Evolutionary conservation across 1,140 invertebrate species (phyloP).

Genomic region (Heliconius melpomene): DNA sequence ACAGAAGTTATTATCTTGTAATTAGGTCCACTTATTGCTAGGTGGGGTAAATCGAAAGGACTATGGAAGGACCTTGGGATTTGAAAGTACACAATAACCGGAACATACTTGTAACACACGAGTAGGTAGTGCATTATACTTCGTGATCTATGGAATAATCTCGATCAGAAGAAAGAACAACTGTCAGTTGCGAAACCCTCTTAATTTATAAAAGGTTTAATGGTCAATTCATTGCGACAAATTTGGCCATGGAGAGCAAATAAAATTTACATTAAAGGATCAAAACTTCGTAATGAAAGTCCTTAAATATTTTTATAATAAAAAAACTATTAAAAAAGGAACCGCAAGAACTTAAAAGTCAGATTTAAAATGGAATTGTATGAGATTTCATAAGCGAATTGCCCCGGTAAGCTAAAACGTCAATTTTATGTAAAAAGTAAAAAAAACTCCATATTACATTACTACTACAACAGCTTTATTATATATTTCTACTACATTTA

Average conservation of each 20-base stretch:
- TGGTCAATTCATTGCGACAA: not conserved
- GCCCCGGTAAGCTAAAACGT: too few relatives aligned
- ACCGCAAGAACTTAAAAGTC: not conserved
- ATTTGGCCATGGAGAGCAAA: not conserved
- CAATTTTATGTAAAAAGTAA: too few relatives aligned
- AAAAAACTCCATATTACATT: too few relatives aligned
- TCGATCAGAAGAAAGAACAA: conserved; percentile 21
- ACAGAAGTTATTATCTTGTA: conserved; percentile 33
- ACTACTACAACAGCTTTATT: too few relatives aligned
- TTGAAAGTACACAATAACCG: conserved; percentile 68
- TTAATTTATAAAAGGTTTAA: conserved; percentile 7
- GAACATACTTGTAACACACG: conserved; percentile 50
- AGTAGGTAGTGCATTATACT: conserved; percentile 25
- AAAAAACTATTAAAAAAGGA: not conserved
- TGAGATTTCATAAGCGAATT: too few relatives aligned
- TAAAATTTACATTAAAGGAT: not conserved
- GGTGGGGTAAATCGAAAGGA: conserved; percentile 56
- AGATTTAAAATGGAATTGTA: too few relatives aligned
- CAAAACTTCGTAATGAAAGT: not conserved
- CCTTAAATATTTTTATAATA: not conserved
- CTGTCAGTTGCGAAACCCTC: not conserved
- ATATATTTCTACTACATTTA: too few relatives aligned
- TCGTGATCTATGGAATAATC: conserved; percentile 24
- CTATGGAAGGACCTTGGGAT: conserved; percentile 62
- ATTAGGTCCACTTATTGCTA: conserved; percentile 47